These are phyloP conservation scores for Lepidurus arcticus DNA, from an alignment of 1,140 invertebrate species.

Conservation along the genomic window DNA sequence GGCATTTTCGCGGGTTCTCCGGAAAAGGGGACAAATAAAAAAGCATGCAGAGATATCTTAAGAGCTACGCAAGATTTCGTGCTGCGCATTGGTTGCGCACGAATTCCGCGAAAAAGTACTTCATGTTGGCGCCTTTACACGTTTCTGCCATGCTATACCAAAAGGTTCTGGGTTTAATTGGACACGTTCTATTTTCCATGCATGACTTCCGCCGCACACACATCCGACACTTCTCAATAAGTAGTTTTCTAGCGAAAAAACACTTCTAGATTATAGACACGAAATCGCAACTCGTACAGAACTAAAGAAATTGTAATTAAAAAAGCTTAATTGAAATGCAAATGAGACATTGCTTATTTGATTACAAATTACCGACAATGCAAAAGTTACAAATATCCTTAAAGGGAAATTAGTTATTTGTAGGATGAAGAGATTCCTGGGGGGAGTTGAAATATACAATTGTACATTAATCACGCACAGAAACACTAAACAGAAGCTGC, in stretches of 20 bases:
- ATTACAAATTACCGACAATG: too few species aligned
- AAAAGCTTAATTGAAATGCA: too few species aligned
- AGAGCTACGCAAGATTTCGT: neutral
- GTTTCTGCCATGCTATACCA: neutral
- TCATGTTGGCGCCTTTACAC: slow-evolving; percentile 9
- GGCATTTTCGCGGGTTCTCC: neutral
- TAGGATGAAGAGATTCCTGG: too few species aligned
- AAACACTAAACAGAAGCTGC: too few species aligned
- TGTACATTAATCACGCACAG: too few species aligned
- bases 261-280: neutral
- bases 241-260: neutral
- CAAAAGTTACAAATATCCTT: too few species aligned
- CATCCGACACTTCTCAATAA: neutral
- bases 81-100: neutral
- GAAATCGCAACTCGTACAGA: too few species aligned
- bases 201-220: neutral
- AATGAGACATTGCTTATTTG: too few species aligned
- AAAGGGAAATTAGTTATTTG: too few species aligned
- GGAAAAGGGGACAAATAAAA: neutral
- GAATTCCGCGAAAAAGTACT: neutral
- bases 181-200: slow-evolving; percentile 1
- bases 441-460: too few species aligned
- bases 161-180: neutral
- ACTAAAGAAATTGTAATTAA: too few species aligned
- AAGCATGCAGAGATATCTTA: neutral